Evolutionary conservation across 2,113 vertebrate genomes (phyloP).

Genomic region (Microcebus tavaratra): DNA sequence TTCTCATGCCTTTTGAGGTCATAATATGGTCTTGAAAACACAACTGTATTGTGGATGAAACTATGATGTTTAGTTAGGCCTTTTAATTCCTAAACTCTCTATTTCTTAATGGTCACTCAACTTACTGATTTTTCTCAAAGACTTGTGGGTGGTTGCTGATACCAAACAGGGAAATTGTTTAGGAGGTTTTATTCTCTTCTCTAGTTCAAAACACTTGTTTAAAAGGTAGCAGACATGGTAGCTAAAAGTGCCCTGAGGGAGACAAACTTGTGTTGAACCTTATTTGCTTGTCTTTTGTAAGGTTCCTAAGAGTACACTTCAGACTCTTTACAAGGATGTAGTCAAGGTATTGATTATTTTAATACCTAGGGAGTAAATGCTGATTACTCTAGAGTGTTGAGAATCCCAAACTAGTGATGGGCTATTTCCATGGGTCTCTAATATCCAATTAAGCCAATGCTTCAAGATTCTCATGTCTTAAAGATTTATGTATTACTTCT

Average conservation of each 20-base stretch:
- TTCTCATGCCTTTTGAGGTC: background rate
- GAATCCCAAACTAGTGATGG: background rate
- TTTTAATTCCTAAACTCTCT: background rate
- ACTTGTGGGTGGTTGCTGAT: background rate
- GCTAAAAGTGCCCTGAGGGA: background rate
- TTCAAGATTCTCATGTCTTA: background rate
- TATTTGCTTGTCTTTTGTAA: constrained; percentile 28
- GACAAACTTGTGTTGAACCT: constrained; percentile 20
- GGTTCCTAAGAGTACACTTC: constrained; percentile 14
- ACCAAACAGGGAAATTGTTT: background rate
- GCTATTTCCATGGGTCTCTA: constrained; percentile 12
- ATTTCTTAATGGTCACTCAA: background rate
- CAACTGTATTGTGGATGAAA: background rate
- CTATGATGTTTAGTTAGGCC: background rate
- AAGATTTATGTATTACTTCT: background rate
- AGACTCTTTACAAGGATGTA: background rate
- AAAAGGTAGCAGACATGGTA: background rate
- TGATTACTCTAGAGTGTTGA: background rate
- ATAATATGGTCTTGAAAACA: background rate
- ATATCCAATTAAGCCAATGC: background rate
- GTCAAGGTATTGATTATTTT: constrained; percentile 24
- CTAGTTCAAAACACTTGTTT: constrained; percentile 48
- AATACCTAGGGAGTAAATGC: constrained; percentile 10
- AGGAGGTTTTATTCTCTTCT: background rate
- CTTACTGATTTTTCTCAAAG: constrained; percentile 11